Base-by-base conservation (phyloP, 2,797 vertebrate genomes). In the Sebastes itinus region DNA sequence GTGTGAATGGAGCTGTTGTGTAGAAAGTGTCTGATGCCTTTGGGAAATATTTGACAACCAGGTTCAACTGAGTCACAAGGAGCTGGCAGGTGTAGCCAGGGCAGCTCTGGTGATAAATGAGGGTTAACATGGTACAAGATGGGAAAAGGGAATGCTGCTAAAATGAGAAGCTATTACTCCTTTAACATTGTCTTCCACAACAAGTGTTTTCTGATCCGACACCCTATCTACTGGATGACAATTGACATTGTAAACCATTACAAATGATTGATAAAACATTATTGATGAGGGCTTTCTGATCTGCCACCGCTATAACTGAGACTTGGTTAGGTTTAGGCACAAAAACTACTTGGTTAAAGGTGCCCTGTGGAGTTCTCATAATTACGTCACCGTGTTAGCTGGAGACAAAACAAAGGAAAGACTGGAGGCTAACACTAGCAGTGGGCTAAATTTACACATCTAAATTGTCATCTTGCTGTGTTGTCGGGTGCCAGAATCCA, bases 41-140 rank as follows among this genome's bases (percentile, higher is more conserved):
- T 30, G 60, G 55, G 87, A 85, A 92, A 91, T 87, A 93, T 94
- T 91, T 94, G 28, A 93, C 94, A 90, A 89, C 80, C 78, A 89
- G 75, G 86, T 87, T 92, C 82, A 61, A 93, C 75, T 76, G 71
- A 87, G 81, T 86, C 73, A 75, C 85, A 78, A 5, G 42, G 61
- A 84, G 81, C 86, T 81, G 87, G 85, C 78, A 75, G 59, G 3
- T 60, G 75, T 9, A 61, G 62, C 38, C 30, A 5, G 2, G 58
- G 25, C 18, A 59, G 35, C 52, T n/a, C 23, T 38, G 1, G 56
- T 82, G 72, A 88, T 78, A 60, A 52, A 88, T 61, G 67, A 75
- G 56, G 46, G 11, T 3, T 25, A 14, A 72, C 64, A 18, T 56
- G 32, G 59, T 71, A 16, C 33, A 32, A 69, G 66, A 56, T 3